Evolutionary conservation across 2,113 vertebrate species (phyloP).

Genomic region (Heterocephalus glaber): DNA sequence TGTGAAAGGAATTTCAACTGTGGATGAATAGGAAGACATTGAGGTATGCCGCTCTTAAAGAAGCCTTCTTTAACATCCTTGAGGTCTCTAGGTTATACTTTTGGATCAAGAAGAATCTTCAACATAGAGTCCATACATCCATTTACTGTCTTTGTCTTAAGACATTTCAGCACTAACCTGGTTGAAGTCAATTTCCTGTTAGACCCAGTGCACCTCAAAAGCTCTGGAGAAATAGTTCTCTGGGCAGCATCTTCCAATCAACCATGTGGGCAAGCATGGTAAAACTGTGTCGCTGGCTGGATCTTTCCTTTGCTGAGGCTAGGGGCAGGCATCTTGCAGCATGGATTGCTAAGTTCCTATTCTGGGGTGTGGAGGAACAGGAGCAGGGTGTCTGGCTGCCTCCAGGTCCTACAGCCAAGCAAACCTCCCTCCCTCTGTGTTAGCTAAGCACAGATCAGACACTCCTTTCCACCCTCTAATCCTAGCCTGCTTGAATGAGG

Average conservation of each 20-base stretch:
- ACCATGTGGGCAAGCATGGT: neutral
- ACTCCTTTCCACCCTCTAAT: neutral
- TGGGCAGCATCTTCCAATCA: neutral
- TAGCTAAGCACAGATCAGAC: neutral
- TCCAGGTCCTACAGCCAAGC: neutral
- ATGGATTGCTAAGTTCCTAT: neutral
- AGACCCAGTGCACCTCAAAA: neutral
- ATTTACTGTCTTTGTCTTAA: neutral
- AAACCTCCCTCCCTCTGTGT: neutral
- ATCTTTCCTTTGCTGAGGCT: neutral
- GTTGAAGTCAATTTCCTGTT: neutral
- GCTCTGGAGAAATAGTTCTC: neutral
- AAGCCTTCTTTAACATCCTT: neutral
- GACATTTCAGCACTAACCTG: neutral
- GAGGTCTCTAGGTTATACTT: neutral
- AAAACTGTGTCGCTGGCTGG: fast-evolving
- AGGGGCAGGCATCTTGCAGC: neutral
- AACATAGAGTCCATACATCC: neutral
- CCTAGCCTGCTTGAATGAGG: fast-evolving
- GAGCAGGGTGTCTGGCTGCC: neutral
- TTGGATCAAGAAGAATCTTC: neutral
- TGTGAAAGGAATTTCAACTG: neutral
- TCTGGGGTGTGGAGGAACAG: neutral
- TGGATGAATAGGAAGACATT: neutral
- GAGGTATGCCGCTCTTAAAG: neutral